These are phyloP conservation scores for Ceratotherium simum DNA, from an alignment of 2,113 vertebrate species.

Conservation along the genomic window DNA sequence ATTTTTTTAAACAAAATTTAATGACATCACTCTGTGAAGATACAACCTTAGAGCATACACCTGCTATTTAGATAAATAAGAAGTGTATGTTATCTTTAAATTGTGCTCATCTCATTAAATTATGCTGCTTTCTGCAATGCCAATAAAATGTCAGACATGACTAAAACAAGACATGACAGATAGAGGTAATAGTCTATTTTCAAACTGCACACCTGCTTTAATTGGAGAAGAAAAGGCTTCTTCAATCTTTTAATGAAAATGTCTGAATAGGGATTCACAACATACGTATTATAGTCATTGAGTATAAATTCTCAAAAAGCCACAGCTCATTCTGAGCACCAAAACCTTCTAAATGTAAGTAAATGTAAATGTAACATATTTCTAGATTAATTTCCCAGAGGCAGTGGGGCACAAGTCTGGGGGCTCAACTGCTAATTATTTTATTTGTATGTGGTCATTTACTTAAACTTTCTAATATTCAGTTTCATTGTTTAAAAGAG, in stretches of 20 bases:
- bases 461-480: background rate
- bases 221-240: background rate
- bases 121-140: background rate
- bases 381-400: background rate
- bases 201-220: constrained; percentile 43
- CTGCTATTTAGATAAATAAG: constrained; percentile 75
- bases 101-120: constrained; percentile 62
- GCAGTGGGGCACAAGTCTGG: background rate
- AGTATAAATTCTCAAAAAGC: constrained; percentile 10
- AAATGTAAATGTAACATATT: background rate
- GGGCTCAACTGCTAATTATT: background rate
- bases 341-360: background rate
- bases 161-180: constrained; percentile 46
- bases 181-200: constrained; percentile 47
- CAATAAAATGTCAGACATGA: constrained; percentile 57
- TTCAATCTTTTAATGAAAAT: constrained; percentile 35
- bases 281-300: background rate
- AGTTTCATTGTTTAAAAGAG: background rate
- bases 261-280: background rate
- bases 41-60: background rate
- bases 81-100: constrained; percentile 69
- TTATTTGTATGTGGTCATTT: background rate
- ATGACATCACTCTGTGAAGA: background rate
- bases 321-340: background rate
- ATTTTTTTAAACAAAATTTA: constrained; percentile 7